Percentiles rank a stretch among this genome's conserved stretches.
phyloP scores from a whole-genome alignment of 2,888 invertebrate species.

The Watsonalla binaria region DNA sequence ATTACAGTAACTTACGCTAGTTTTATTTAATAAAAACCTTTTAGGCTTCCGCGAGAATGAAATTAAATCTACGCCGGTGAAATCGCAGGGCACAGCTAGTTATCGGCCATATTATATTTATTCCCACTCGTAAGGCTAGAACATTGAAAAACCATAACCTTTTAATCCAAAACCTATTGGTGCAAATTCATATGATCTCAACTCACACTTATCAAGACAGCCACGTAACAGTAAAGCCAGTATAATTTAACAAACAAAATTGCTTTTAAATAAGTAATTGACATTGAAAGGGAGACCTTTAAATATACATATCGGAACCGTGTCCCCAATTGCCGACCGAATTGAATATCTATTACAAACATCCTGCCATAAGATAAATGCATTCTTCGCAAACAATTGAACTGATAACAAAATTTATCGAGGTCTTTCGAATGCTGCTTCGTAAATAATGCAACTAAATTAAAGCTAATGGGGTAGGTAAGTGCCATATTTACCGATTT shows the following conservation, averaged over 20 bases:
- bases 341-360: conserved; percentile 39
- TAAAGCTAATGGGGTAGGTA: no score
- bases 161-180: no score
- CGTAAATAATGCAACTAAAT: no score
- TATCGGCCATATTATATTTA: no score
- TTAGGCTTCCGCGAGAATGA: no score
- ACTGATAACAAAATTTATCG: conserved; percentile 11
- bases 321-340: conserved; percentile 20
- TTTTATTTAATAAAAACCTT: no score
- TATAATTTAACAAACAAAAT: not conserved
- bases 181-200: not conserved
- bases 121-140: no score
- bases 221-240: not conserved
- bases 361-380: conserved; percentile 31
- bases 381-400: conserved; percentile 28
- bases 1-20: no score
- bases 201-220: not conserved
- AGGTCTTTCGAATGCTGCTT: not conserved
- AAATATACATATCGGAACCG: conserved; percentile 39
- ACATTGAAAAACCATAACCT: no score
- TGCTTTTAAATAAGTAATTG: conserved; percentile 7
- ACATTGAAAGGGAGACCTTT: conserved; percentile 44
- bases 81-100: no score
- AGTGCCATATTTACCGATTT: no score
- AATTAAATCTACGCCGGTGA: no score